Percentiles rank a stretch among this genome's conserved stretches.
phyloP scores from a whole-genome alignment of 2,888 invertebrate species.

The Brenthis ino region DNA sequence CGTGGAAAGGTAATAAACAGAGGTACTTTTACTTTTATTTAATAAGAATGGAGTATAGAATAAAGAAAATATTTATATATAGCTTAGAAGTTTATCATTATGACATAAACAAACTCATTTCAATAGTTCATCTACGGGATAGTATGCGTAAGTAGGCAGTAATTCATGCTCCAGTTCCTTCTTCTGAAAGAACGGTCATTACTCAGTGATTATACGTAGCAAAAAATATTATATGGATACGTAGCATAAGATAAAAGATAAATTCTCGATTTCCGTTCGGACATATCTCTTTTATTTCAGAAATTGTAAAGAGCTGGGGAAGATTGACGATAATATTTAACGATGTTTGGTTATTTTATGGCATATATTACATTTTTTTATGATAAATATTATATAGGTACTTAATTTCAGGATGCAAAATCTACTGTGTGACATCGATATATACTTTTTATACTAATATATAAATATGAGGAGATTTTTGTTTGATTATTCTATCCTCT shows the following conservation, averaged over 20 bases:
- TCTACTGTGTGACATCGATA: no score
- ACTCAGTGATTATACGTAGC: conserved; percentile 21
- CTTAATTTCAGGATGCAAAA: neutral
- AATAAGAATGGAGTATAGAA: no score
- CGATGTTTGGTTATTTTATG: no score
- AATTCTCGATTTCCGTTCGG: neutral
- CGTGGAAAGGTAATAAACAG: no score
- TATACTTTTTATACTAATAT: no score
- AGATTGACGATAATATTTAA: no score
- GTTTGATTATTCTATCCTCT: no score
- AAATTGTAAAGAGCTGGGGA: no score
- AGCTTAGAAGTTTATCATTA: neutral
- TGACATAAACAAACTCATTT: conserved; percentile 9
- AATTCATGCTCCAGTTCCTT: conserved; percentile 30
- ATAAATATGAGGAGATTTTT: no score
- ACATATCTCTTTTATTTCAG: neutral
- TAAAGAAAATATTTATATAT: no score
- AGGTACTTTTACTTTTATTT: no score
- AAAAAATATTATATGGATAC: conserved; percentile 18
- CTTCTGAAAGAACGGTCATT: conserved; percentile 27
- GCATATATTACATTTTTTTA: neutral
- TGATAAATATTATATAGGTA: neutral
- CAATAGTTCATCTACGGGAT: conserved; percentile 12
- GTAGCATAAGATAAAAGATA: conserved; percentile 8
- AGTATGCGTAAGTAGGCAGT: conserved; percentile 20